Base-by-base conservation (phyloP, 2,888 invertebrate species). In the Mesochorus sp. region DNA sequence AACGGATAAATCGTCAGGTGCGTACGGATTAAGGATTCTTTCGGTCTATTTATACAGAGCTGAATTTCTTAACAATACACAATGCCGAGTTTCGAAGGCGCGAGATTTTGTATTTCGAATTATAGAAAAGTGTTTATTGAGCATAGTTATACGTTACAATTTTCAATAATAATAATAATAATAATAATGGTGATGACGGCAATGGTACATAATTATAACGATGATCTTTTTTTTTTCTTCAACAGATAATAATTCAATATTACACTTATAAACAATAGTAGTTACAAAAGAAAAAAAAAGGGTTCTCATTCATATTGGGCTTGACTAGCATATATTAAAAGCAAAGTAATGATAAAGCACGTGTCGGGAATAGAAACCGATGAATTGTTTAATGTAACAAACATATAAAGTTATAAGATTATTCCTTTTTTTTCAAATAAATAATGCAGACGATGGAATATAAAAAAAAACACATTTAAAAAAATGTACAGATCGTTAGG, bases 81-180 rank as follows among this genome's bases (percentile, higher is more conserved):
- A n/a, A n/a, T n/a, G n/a, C n/a, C n/a, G n/a, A n/a, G n/a, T n/a
- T n/a, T n/a, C n/a, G n/a, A n/a, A n/a, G n/a, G n/a, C n/a, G n/a
- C n/a, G n/a, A n/a, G n/a, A n/a, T n/a, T n/a, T 64, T 21, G 44
- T 34, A 24, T 76, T 51, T 84, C 82, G 82, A 85, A 85, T 88
- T 85, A 87, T 90, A 90, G 86, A 90, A 90, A 90, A 89, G 82
- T 87, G 83, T 90, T 90, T 90, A 90, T 89, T 89, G 88, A 89
- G 88, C 88, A 88, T 88, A 89, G 85, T 88, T 90, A 90, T 89
- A 89, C 86, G 82, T 85, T 87, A 88, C 81, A 85, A 37, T 70
- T 77, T 66, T 82, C 87, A 83, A 82, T 86, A 85, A 85, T 85
- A 82, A 85, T 81, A 79, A 82, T 85, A 81, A 83, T 83, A 77